Base-by-base conservation (phyloP, 2,113 vertebrate genomes). In the Phalacrocorax carbo region DNA sequence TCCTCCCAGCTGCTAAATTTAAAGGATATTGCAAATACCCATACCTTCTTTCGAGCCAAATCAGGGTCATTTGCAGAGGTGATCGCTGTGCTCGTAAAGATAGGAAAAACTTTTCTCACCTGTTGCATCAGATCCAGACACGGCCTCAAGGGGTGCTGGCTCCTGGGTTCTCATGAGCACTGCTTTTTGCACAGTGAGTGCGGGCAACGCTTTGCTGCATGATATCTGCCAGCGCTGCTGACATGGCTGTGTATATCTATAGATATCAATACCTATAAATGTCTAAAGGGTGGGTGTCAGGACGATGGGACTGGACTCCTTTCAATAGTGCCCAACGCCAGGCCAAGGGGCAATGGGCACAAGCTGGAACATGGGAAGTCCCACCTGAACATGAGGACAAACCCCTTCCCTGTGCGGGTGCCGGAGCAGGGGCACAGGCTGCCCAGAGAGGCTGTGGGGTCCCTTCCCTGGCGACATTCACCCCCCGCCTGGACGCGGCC, bases 31-130 rank as follows among this genome's bases (percentile, higher is more conserved):
- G 22, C 23, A 34, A 68, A 70, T 27, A n/a, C 7, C 4, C 4
- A 3, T 2, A 4, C 60, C 25, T 70, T 48, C 34, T 23, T 60
- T 61, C 20, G 13, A 32, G n/a, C 5, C 62, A 38, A n/a, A 38
- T n/a, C 22, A 32, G 19, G 7, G 29, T 66, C 9, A 8, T 65
- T 76, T 2, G 0, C n/a, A 42, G 57, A 80, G 23, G 11, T 8
- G 19, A 9, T 21, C 0, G 0, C 44, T 12, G 7, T 2, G 1
- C 13, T 36, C 15, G 0, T 26, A 15, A 51, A 36, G 32, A 18
- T 12, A 17, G 55, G 26, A 51, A 38, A 40, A 70, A 0, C 5
- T 15, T 36, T 76, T 65, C 6, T 76, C 17, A 26, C 8, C 18
- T 36, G 2, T 57, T 66, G 13, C 10, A 22, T 20, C 15, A 51